Percentiles rank a stretch among this genome's conserved stretches.
These are phyloP conservation scores for Venturia canescens DNA, from an alignment of 1,140 invertebrate genomes.

Conservation along the genomic window DNA sequence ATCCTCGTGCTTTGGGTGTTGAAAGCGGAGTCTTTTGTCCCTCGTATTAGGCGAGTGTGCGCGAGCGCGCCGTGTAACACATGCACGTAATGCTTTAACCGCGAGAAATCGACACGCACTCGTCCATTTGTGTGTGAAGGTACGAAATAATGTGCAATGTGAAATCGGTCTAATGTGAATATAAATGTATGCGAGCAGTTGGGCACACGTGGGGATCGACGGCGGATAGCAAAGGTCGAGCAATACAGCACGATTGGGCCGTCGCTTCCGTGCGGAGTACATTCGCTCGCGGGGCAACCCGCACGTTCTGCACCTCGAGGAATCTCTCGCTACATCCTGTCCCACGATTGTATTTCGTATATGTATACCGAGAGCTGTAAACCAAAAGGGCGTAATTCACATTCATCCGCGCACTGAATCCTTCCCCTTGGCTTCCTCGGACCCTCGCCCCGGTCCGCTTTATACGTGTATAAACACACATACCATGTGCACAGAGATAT, in stretches of 20 bases:
- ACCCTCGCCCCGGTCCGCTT: background rate
- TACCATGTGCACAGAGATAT: background rate
- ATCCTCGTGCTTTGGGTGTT: background rate
- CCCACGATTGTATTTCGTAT: background rate
- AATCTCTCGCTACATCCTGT: constrained; percentile 31
- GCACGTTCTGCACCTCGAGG: constrained; percentile 37
- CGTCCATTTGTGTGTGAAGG: background rate
- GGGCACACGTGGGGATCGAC: constrained; percentile 53
- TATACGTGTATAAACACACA: background rate
- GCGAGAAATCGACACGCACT: background rate
- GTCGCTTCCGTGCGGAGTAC: constrained; percentile 42
- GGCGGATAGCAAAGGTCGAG: constrained; percentile 67
- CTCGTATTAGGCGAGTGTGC: background rate
- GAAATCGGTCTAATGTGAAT: too few relatives aligned
- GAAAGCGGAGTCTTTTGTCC: background rate
- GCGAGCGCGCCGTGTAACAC: background rate
- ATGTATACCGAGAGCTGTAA: background rate
- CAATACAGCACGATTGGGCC: constrained; percentile 65
- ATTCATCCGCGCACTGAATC: background rate
- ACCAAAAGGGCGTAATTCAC: background rate
- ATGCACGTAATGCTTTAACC: constrained; percentile 2
- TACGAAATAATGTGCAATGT: background rate
- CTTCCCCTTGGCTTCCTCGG: background rate
- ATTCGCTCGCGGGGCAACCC: constrained; percentile 4
- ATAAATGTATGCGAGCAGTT: constrained; percentile 60